Evolutionary conservation across 2,113 vertebrate genomes (phyloP).

Genomic region (Dipodomys ordii): DNA sequence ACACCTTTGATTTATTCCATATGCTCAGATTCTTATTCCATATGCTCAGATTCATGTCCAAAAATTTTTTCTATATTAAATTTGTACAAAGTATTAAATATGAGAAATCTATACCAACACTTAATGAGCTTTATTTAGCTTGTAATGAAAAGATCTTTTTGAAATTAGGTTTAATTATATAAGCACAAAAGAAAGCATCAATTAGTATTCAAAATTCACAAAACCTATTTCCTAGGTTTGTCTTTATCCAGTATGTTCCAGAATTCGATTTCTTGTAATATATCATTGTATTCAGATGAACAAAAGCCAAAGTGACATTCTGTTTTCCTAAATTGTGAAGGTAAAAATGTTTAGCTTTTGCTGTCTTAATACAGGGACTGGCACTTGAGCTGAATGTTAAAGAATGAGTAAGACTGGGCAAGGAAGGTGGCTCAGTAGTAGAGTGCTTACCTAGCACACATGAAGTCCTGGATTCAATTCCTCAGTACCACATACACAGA

Average conservation of each 20-base stretch:
- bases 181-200: neutral
- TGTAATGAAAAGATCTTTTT: neutral
- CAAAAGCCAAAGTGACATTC: neutral
- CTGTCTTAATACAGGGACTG: neutral
- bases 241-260: neutral
- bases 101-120: neutral
- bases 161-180: neutral
- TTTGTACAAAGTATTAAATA: neutral
- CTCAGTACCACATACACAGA: too few species aligned
- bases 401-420: neutral
- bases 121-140: neutral
- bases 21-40: neutral
- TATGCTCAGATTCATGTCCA: neutral
- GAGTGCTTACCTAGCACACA: neutral
- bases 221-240: constrained; percentile 39
- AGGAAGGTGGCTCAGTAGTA: too few species aligned
- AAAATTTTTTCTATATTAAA: constrained; percentile 29
- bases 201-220: neutral
- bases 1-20: neutral
- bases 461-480: too few species aligned
- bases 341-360: neutral
- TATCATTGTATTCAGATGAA: neutral
- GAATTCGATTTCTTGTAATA: neutral
- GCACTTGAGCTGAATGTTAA: neutral
- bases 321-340: neutral